phyloP scores from a whole-genome alignment of 2,113 vertebrate species.

The Anseranas semipalmata region DNA sequence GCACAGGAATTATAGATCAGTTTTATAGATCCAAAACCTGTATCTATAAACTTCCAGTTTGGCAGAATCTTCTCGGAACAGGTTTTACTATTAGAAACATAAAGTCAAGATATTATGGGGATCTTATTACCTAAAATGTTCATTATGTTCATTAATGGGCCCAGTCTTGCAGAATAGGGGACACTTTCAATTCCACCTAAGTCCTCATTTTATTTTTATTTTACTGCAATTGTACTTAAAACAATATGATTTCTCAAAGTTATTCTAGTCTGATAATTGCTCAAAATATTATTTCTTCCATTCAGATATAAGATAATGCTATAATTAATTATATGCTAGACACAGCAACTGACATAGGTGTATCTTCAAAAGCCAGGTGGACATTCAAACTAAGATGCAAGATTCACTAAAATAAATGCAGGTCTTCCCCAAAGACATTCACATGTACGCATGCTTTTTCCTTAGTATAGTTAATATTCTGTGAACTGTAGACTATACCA shows the following conservation, averaged over 20 bases:
- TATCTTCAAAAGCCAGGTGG: constrained; percentile 26
- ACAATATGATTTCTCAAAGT: background rate
- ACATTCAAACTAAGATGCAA: background rate
- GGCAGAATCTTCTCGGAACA: background rate
- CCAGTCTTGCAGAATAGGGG: background rate
- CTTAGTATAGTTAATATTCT: background rate
- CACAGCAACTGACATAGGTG: background rate
- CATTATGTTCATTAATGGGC: background rate
- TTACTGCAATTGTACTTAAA: background rate
- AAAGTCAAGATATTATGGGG: background rate
- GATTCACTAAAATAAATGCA: background rate
- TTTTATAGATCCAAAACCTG: constrained; percentile 9
- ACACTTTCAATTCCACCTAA: background rate
- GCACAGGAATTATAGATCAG: background rate
- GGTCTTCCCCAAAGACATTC: constrained; percentile 23
- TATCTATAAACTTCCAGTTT: constrained; percentile 18
- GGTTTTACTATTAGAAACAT: background rate
- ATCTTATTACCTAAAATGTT: background rate
- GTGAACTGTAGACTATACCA: background rate
- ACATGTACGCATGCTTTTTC: background rate
- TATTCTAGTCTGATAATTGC: background rate
- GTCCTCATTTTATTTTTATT: background rate
- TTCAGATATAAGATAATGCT: background rate
- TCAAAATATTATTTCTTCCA: background rate
- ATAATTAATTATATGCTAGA: constrained; percentile 7